Base-by-base conservation (phyloP, 2,888 invertebrate genomes). In the Drosophila helvetica region DNA sequence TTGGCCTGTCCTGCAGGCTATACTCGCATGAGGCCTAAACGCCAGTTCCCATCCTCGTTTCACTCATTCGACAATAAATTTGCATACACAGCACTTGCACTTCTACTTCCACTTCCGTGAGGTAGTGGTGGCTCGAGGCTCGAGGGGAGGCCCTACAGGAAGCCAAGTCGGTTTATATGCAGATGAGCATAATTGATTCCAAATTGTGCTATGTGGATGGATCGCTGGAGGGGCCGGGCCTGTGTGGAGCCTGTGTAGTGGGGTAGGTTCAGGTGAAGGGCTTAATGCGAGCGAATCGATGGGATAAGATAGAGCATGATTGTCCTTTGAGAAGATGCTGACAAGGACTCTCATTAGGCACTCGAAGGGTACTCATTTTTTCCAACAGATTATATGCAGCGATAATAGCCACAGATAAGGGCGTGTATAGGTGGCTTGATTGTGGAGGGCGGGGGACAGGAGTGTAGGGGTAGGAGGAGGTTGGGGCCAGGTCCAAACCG, bases 111-210 rank as follows among this genome's bases (percentile, higher is more conserved):
- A 12, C 33, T 87, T 87, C 87, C 85, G 59, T 64, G 52, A 38
- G 59, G 54, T 15, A 27, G 1, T 15, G 47, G 25, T 43, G 59
- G 43, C 42, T 25, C 1, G 25, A 8, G 52, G 43, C 7, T 43
- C 43, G 12, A 17, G 25, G 10, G 63, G 50, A 38, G 22, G 58
- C 59, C 47, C 46, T 22, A 27, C 60, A 58, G 60, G 59, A 68
- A 76, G 80, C 64, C 61, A 77, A 87, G 79, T 78, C 79, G 63
- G 76, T 89, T 87, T 89, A 89, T 89, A 89, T 88, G 88, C 89
- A 83, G 89, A 88, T 88, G 88, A 89, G 89, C 82, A 87, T 88
- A 89, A 88, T 89, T 88, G 89, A 89, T 88, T 88, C 86, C 77
- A 75, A 80, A 87, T 78, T 79, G 79, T 75, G 75, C 72, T 15